A percentile compares a stretch with the other conserved stretches of the same genome.
Conservation (phyloP, 2,113 vertebrate species). For the Holacanthus passer region DNA sequence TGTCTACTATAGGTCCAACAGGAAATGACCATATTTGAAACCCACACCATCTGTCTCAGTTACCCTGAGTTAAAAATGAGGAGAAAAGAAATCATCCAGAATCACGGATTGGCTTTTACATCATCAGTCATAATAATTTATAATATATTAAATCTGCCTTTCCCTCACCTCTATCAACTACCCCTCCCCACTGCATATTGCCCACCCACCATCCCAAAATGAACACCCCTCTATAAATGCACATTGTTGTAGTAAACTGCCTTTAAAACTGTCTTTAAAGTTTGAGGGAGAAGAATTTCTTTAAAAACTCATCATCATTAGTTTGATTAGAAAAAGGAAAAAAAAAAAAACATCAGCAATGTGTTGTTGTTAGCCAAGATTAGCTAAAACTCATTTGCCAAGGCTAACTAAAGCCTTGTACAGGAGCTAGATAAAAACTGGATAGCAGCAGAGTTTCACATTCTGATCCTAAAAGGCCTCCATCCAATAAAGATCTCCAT, state of each 20-base stretch:
- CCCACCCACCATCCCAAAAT: constrained; percentile 57
- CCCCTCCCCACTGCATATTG: constrained; percentile 69
- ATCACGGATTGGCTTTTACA: constrained; percentile 79
- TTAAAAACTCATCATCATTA: constrained; percentile 62
- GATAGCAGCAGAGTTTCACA: constrained; percentile 81
- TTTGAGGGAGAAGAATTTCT: constrained; percentile 60
- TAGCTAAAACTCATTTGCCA: constrained; percentile 59
- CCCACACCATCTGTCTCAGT: constrained; percentile 81
- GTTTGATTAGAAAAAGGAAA: constrained; percentile 59
- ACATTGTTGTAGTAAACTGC: constrained; percentile 78
- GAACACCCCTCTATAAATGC: constrained; percentile 74
- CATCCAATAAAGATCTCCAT: constrained; percentile 46
- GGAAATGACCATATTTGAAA: constrained; percentile 71
- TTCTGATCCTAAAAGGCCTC: constrained; percentile 75
- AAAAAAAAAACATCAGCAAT: constrained; percentile 55
- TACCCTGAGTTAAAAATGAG: constrained; percentile 84
- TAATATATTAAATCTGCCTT: constrained; percentile 83
- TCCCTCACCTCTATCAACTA: constrained; percentile 59
- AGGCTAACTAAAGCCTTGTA: constrained; percentile 55
- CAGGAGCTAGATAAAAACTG: constrained; percentile 60
- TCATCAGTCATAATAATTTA: constrained; percentile 80
- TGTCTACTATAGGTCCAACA: constrained; percentile 80
- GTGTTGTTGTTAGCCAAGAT: constrained; percentile 63
- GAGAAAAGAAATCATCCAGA: constrained; percentile 73
- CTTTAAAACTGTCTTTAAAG: constrained; percentile 73